Evolutionary conservation across 2,113 vertebrate species (phyloP).

Genomic region (Megaptera novaeangliae): DNA sequence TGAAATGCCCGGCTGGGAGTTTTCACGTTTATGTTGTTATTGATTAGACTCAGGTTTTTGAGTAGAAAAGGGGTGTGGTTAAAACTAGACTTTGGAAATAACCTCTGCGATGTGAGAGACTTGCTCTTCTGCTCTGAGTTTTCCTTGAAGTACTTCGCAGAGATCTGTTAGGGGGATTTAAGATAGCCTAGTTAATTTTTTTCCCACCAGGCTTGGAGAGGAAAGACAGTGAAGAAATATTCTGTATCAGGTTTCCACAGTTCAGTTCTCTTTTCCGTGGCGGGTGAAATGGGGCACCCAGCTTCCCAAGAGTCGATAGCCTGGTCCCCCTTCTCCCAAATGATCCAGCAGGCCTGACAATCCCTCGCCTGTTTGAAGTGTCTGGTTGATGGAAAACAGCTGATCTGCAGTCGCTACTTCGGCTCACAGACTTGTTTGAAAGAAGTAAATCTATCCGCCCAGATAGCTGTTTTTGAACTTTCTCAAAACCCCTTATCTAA

Average conservation of each 20-base stretch:
- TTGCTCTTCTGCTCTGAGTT: background rate
- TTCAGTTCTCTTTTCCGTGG: background rate
- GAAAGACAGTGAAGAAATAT: background rate
- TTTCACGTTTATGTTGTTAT: background rate
- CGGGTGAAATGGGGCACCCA: background rate
- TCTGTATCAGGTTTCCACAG: background rate
- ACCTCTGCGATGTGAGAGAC: background rate
- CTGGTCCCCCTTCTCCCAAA: background rate
- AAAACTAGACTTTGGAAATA: background rate
- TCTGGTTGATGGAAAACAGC: background rate
- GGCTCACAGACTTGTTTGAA: background rate
- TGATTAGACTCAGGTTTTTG: background rate
- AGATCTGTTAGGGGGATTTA: background rate
- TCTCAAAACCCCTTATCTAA: conserved; percentile 17
- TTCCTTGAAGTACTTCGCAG: background rate
- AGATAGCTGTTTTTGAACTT: background rate
- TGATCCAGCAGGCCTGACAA: background rate
- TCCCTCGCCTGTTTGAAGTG: background rate
- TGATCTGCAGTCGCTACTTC: background rate
- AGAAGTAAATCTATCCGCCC: background rate
- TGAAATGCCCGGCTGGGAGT: background rate
- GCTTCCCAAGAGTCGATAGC: too few relatives aligned
- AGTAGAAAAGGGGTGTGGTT: background rate
- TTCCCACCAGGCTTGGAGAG: background rate
- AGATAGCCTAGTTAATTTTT: background rate